Conservation (phyloP, 2,113 vertebrate species). For the Cyprinodon variegatus region DNA sequence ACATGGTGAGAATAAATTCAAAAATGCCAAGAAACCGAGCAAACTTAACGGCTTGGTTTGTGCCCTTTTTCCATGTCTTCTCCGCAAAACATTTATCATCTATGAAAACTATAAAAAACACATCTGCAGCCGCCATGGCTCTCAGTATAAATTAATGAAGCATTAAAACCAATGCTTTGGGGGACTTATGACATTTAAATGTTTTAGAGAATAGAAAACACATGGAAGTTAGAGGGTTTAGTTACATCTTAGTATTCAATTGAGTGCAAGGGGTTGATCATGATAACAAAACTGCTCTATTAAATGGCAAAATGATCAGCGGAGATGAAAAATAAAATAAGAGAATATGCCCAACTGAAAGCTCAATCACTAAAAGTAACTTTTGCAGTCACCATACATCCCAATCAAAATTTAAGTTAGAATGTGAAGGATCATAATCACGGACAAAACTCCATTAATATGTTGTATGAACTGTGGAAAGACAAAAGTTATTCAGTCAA, state of each 20-base stretch:
- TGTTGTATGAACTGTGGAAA: background rate
- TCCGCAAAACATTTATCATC: conserved; percentile 44
- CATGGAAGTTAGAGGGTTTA: conserved; percentile 23
- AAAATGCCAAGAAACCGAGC: background rate
- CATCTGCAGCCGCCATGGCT: conserved; percentile 53
- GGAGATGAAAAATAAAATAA: background rate
- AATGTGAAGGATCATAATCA: background rate
- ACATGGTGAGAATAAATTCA: conserved; percentile 21
- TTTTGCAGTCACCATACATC: background rate
- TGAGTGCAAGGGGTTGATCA: conserved; percentile 7
- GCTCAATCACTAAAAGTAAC: background rate
- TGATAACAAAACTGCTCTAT: conserved; percentile 21
- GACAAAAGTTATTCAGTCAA: background rate
- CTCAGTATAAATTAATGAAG: conserved; percentile 44
- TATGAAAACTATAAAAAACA: conserved; percentile 37
- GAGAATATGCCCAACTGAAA: background rate
- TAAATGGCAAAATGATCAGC: conserved; percentile 14
- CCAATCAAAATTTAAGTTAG: background rate
- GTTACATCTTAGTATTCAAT: conserved; percentile 3
- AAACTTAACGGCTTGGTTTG: conserved; percentile 1
- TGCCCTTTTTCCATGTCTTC: background rate
- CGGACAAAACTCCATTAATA: background rate
- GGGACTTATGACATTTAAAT: conserved; percentile 57
- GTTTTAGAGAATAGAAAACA: conserved; percentile 31
- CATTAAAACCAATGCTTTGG: conserved; percentile 33